Evolutionary conservation across 2,888 invertebrate species (phyloP), one percentile per base, ranked within the genome.

Genomic region (Ennomos quercinarius): DNA sequence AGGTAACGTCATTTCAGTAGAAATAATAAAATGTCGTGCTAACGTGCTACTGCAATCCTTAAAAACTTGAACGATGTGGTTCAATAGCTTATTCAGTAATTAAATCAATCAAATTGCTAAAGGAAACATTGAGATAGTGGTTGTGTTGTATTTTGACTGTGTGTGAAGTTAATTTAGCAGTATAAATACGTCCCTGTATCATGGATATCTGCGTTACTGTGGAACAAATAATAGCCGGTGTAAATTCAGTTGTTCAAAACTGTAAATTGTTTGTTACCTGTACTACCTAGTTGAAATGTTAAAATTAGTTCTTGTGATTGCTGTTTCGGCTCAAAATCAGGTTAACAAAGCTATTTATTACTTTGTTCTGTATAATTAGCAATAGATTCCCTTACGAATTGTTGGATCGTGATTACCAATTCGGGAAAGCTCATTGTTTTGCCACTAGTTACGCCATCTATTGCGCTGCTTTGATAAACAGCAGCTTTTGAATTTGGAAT

Each of bases 391-490:
- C 68, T 36, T 59, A 57, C 68, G 75, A 69, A 71, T 63, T 54
- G 54, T 74, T 61, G 56, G 13, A 57, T 64, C 55, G 65, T 71
- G 49, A 65, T 58, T 61, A 56, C 38, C 42, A 46, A 66, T 58
- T 67, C 59, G 67, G 70, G 67, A 72, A 76, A 76, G 63, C 54
- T 67, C 56, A 74, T 80, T 87, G 82, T 87, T 87, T 83, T 80
- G 79, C 52, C 60, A 79, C 86, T 55, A 63, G 75, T 79, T 64
- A 74, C 86, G 89, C 88, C 88, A 89, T 89, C 89, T 90, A 79
- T 63, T 66, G 81, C 58, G 59, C 68, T 70, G 63, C 49, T 59
- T 52, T 59, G 64, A 66, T 61, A 40, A 49, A 57, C 58, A 50
- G 37, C 11, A 52, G 64, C 38, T 62, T 54, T 54, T 56, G 57